phyloP scores from a whole-genome alignment of 2,113 vertebrate species.

The Symphodus melops region DNA sequence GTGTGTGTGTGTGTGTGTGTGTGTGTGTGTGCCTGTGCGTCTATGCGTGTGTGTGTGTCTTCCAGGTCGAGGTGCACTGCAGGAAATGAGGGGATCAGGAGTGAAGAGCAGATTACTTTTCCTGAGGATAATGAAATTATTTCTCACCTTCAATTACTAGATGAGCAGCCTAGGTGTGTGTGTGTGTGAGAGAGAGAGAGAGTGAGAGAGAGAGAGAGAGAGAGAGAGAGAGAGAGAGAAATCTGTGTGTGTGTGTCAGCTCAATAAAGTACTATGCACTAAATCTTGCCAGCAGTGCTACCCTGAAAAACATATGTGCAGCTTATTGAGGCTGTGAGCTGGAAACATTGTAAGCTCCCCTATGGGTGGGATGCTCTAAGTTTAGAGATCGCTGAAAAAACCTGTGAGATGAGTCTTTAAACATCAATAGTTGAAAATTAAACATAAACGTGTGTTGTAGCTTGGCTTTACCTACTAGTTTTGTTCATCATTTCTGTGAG shows the following conservation, averaged over 20 bases:
- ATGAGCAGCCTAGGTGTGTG: constrained; percentile 68
- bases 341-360: not conserved
- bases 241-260: constrained; percentile 7
- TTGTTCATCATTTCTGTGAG: too few relatives aligned
- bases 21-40: constrained; percentile 25
- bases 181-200: constrained; percentile 12
- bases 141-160: constrained; percentile 87
- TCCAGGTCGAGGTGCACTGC: constrained; percentile 80
- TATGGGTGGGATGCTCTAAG: not conserved
- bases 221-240: constrained; percentile 6
- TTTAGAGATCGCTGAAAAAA: not conserved
- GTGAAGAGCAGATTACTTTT: constrained; percentile 81
- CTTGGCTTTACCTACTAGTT: too few relatives aligned
- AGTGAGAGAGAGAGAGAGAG: constrained; percentile 26
- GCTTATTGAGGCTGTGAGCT: constrained; percentile 1
- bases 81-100: constrained; percentile 85
- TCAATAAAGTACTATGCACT: constrained; percentile 35
- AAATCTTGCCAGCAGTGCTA: constrained; percentile 41
- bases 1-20: constrained; percentile 24
- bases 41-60: constrained; percentile 52
- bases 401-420: not conserved
- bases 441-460: too few relatives aligned
- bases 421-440: too few relatives aligned
- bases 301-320: constrained; percentile 45
- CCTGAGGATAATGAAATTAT: constrained; percentile 85